phyloP scores from a whole-genome alignment of 1,140 invertebrate species.

The Brachionus asplanchnoidis region DNA sequence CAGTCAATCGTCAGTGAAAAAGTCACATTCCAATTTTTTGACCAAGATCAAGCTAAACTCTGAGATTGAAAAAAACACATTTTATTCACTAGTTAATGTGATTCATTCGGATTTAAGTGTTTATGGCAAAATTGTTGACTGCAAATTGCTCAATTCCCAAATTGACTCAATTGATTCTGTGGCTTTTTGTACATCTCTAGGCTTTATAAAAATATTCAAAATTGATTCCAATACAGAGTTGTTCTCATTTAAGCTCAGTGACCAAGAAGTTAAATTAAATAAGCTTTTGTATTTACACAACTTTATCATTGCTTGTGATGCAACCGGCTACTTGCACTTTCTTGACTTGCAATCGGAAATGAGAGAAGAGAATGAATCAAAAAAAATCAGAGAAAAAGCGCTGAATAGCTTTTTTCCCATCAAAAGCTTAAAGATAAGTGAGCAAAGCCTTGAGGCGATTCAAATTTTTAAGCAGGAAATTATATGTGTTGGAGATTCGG shows the following conservation, averaged over 20 bases:
- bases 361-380: not conserved
- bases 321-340: not conserved
- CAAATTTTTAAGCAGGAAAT: not conserved
- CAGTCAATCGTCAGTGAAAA: too few species aligned
- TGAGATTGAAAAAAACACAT: not conserved
- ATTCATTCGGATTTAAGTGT: not conserved
- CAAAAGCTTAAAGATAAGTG: not conserved
- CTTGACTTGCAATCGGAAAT: not conserved
- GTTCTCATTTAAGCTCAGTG: slow-evolving; percentile 31
- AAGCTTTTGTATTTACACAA: not conserved
- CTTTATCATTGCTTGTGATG: not conserved
- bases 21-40: not conserved
- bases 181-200: not conserved
- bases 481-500: slow-evolving; percentile 6
- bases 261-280: not conserved
- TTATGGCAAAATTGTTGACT: slow-evolving; percentile 9
- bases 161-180: not conserved
- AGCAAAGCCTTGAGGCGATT: not conserved
- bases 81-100: not conserved
- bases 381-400: not conserved
- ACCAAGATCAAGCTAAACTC: not conserved
- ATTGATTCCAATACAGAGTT: slow-evolving; percentile 5
- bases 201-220: slow-evolving; percentile 31
- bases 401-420: not conserved
- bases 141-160: not conserved